Conservation (phyloP, 2,888 invertebrate genomes). For the Alcis repandata region DNA sequence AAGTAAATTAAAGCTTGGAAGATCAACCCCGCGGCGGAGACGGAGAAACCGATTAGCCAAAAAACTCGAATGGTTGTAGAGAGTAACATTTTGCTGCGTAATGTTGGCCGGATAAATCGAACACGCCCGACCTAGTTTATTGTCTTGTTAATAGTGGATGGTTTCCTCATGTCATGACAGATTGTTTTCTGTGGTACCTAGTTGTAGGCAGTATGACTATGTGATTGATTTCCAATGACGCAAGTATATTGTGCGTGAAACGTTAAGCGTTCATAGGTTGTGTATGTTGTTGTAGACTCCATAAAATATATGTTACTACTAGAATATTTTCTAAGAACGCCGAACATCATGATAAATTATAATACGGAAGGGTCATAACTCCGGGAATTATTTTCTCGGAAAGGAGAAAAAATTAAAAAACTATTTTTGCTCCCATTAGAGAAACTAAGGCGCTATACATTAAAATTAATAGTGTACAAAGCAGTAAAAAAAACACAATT, state of each 20-base stretch:
- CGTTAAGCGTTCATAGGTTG: too few species aligned
- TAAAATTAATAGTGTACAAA: too few species aligned
- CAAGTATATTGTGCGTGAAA: neutral
- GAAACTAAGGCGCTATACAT: too few species aligned
- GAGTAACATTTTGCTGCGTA: neutral
- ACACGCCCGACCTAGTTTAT: neutral
- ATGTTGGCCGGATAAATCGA: neutral
- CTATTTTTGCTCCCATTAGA: too few species aligned
- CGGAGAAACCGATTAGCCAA: constrained; percentile 61
- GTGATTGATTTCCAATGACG: constrained; percentile 4
- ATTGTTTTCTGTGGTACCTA: neutral
- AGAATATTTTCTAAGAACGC: too few species aligned
- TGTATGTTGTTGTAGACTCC: too few species aligned
- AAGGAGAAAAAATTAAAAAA: too few species aligned
- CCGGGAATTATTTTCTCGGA: too few species aligned
- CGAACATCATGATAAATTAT: too few species aligned
- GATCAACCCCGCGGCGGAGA: constrained; percentile 57
- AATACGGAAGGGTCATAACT: too few species aligned
- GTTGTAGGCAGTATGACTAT: neutral
- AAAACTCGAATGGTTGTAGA: neutral
- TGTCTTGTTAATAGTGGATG: neutral
- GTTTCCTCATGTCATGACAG: neutral
- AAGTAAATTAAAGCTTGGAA: constrained; percentile 56
- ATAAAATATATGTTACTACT: too few species aligned
- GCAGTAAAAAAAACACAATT: too few species aligned